These are phyloP conservation scores for Apis laboriosa DNA, from an alignment of 1,140 invertebrate species.

Conservation along the genomic window DNA sequence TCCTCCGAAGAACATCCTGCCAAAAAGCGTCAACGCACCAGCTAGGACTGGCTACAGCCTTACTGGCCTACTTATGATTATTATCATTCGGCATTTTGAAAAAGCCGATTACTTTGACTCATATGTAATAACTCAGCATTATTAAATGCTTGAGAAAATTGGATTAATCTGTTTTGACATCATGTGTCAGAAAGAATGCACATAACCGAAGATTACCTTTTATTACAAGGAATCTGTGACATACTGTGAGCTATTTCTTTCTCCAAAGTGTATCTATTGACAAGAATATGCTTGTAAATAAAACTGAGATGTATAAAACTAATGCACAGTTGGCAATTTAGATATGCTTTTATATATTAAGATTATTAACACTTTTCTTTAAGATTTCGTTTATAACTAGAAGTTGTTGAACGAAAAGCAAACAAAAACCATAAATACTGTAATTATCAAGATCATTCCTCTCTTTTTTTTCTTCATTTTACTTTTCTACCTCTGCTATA, in stretches of 20 bases:
- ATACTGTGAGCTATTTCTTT: conserved; percentile 60
- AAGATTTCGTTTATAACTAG: conserved; percentile 3
- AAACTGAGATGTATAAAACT: conserved; percentile 51
- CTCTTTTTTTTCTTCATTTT: conserved; percentile 40
- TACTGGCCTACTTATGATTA: conserved; percentile 81
- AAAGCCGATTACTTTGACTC: conserved; percentile 37
- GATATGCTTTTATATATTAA: conserved; percentile 51
- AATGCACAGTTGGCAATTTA: conserved; percentile 43
- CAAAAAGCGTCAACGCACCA: conserved; percentile 83
- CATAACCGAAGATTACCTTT: conserved; percentile 40
- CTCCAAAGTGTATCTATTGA: conserved; percentile 60
- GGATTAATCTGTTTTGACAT: conserved; percentile 45
- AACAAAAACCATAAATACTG: conserved; percentile 15
- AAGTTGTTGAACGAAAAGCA: not conserved
- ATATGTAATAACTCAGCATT: conserved; percentile 18
- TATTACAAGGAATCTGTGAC: conserved; percentile 53
- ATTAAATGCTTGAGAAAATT: conserved; percentile 11
- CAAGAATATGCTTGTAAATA: conserved; percentile 57
- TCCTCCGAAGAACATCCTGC: conserved; percentile 78
- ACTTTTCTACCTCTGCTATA: conserved; percentile 50
- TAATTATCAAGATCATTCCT: conserved; percentile 37
- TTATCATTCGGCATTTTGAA: conserved; percentile 79
- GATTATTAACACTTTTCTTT: conserved; percentile 55
- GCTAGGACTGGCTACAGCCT: conserved; percentile 84
- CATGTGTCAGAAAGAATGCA: conserved; percentile 39